Conservation (phyloP, 2,797 vertebrate genomes). For the Spinus pinus region DNA sequence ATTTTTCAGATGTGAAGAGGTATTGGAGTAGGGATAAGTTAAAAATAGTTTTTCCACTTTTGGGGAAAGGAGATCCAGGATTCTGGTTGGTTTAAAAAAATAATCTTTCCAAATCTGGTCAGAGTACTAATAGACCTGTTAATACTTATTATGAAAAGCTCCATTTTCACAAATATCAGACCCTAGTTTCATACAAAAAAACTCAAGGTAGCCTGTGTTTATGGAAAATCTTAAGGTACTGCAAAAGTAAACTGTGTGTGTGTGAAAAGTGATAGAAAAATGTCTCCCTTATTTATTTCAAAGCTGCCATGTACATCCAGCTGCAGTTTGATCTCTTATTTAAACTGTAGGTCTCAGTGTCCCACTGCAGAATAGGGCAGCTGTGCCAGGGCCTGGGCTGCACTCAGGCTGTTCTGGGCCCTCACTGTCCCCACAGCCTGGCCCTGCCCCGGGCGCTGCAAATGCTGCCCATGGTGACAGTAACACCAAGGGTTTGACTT, state of each 20-base stretch:
- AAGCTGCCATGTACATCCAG: background rate
- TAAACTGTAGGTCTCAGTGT: background rate
- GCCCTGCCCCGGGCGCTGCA: background rate
- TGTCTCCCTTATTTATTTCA: background rate
- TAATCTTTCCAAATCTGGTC: background rate
- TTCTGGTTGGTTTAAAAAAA: background rate
- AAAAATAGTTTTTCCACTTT: slow-evolving; percentile 14
- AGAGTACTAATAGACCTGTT: background rate
- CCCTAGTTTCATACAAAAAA: background rate
- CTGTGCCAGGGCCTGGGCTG: background rate
- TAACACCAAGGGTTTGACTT: background rate
- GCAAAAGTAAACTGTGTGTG: background rate
- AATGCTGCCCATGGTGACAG: background rate
- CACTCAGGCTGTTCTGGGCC: background rate
- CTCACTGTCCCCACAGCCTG: fast-evolving
- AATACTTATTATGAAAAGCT: background rate
- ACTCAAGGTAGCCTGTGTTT: background rate
- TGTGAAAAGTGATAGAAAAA: background rate
- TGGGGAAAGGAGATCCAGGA: background rate
- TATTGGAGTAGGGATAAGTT: background rate
- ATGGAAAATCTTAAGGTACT: background rate
- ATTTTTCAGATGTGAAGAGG: slow-evolving; percentile 28
- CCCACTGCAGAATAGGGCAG: background rate
- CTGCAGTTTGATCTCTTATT: background rate
- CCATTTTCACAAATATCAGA: background rate